Percentiles rank a stretch among this genome's conserved stretches.
phyloP scores from a whole-genome alignment of 2,113 vertebrate genomes.

The Haplochromis vanheusdeni region DNA sequence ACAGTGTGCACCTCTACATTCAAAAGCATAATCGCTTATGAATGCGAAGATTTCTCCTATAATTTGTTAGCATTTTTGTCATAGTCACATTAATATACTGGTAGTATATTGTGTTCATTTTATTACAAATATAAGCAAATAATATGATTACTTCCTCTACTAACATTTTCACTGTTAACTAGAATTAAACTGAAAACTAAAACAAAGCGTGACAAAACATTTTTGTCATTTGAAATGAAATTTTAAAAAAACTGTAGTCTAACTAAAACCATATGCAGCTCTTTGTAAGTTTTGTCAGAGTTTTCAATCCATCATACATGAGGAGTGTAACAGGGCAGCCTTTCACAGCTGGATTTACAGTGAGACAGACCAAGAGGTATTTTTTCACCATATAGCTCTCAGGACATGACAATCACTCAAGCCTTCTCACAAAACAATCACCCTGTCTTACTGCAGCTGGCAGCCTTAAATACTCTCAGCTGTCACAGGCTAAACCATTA shows the following conservation, averaged over 20 bases:
- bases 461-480: not conserved
- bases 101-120: not conserved
- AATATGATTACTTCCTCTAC: not conserved
- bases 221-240: not conserved
- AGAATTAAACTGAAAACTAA: not conserved
- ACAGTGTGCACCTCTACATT: not conserved
- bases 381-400: not conserved
- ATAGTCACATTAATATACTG: not conserved
- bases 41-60: not conserved
- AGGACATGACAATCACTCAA: not conserved
- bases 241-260: fast-evolving
- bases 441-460: not conserved
- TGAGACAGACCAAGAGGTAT: not conserved
- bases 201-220: not conserved
- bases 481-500: not conserved
- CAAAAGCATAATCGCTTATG: not conserved
- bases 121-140: not conserved
- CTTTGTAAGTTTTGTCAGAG: not conserved
- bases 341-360: not conserved
- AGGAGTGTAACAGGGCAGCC: not conserved
- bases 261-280: not conserved
- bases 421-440: not conserved
- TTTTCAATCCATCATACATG: not conserved
- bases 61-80: not conserved
- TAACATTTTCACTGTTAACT: not conserved